Evolutionary conservation across 2,888 invertebrate genomes (phyloP).

Genomic region (Platerodrilus igneus): DNA sequence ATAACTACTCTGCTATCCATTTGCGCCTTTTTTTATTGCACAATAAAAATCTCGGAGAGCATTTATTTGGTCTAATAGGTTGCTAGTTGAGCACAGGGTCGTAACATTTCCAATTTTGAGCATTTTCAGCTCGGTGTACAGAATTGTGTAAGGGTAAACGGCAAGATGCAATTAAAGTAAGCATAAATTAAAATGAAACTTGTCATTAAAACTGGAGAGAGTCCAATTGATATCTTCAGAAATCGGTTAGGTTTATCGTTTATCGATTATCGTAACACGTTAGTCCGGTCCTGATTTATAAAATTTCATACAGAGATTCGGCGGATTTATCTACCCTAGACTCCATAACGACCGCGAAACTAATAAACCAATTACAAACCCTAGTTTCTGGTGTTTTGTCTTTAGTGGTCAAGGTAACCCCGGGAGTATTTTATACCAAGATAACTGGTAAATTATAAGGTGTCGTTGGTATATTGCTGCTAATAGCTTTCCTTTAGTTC

Average conservation of each 20-base stretch:
- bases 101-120: no score
- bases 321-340: slow-evolving; percentile 35
- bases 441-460: no score
- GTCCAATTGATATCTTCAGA: no score
- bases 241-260: no score
- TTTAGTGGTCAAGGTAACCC: slow-evolving; percentile 14
- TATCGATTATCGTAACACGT: background rate
- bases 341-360: slow-evolving; percentile 47
- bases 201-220: no score
- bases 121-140: no score
- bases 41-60: slow-evolving; percentile 26
- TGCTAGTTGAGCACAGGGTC: slow-evolving; percentile 11
- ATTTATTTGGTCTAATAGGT: slow-evolving; percentile 24
- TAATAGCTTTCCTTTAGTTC: no score
- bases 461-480: no score
- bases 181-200: no score
- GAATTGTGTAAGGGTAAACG: no score
- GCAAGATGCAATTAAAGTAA: no score
- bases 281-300: slow-evolving; percentile 12
- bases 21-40: slow-evolving; percentile 30
- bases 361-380: slow-evolving; percentile 48
- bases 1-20: slow-evolving; percentile 25
- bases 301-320: slow-evolving; percentile 27
- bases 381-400: slow-evolving; percentile 22
- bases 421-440: no score